phyloP scores from a whole-genome alignment of 2,113 vertebrate genomes.

The Aspiorhynchus laticeps region DNA sequence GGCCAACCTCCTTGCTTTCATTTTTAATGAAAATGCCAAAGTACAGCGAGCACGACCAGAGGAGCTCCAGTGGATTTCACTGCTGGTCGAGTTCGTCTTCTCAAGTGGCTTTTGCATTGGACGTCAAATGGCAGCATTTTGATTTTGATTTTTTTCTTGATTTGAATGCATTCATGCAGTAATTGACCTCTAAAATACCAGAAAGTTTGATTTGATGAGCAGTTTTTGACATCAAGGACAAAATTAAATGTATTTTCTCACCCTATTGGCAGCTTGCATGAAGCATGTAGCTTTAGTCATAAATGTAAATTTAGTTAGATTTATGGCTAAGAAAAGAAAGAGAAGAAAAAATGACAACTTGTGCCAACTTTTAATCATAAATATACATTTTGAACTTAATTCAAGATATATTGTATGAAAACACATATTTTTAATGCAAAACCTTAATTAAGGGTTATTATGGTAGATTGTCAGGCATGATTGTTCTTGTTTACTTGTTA shows the following conservation, averaged over 20 bases:
- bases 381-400: too few relatives aligned
- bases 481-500: too few relatives aligned
- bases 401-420: too few relatives aligned
- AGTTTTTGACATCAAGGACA: background rate
- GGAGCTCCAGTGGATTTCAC: background rate
- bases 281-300: background rate
- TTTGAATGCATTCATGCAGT: background rate
- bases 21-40: slow-evolving; percentile 16
- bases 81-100: background rate
- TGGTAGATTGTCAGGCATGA: too few relatives aligned
- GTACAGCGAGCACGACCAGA: background rate
- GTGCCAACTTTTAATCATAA: too few relatives aligned
- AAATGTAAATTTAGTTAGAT: background rate
- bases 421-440: too few relatives aligned
- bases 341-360: too few relatives aligned
- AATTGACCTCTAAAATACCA: background rate
- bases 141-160: background rate
- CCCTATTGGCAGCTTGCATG: background rate
- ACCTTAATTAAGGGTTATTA: too few relatives aligned
- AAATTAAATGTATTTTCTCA: background rate
- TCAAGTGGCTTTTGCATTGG: background rate
- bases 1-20: background rate
- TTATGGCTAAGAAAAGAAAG: too few relatives aligned
- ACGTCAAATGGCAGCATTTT: background rate
- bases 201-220: background rate